Base-by-base conservation (phyloP, 2,888 invertebrate species). In the Isoperla grammatica region DNA sequence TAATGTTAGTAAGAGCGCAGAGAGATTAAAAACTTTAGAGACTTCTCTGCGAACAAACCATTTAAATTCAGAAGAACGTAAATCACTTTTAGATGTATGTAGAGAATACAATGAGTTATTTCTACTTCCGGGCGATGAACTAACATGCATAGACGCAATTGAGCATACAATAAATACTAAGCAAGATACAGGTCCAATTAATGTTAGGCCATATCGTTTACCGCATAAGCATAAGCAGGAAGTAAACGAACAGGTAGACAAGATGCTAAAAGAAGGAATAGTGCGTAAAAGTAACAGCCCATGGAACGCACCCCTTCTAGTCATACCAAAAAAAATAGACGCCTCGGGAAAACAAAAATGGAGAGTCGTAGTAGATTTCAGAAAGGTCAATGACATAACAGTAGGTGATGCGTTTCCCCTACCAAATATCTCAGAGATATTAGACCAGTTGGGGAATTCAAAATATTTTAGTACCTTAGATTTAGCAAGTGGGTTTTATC, bases 121-220 rank as follows among this genome's bases (percentile, higher is more conserved):
- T 56, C 65, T 71, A 42, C 64, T 69, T 9, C 70, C 70, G 20
- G 56, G 65, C 2, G 65, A 70, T 1, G 68, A 69, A n/a, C 23
- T 72, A 39, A 67, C 69, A 0, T 56, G 12, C 6, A 71, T 70
- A 2, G 66, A 70, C 39, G 49, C 66, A 9, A 64, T 71, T 1
- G 68, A 68, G 59, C 73, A 74, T 37, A 57, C 68, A 48, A 74
- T 75, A 13, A 62, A 64, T 23, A 70, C 69, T 1, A 66, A 61
- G 1, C 65, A 67, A 1, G 54, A 66, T 29, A 29, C 29, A 9
- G 61, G 49, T 35, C 70, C 68, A 8, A 65, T 69, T n/a, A 49
- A 61, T 61, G 54, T 65, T 3, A 69, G 68, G 65, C 64, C 62
- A 4, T 70, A 71, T 63, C 45, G 68, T 40, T 70, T 64, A 43